Evolutionary conservation across 2,888 invertebrate genomes (phyloP).

Genomic region (Phyllotreta striolata): DNA sequence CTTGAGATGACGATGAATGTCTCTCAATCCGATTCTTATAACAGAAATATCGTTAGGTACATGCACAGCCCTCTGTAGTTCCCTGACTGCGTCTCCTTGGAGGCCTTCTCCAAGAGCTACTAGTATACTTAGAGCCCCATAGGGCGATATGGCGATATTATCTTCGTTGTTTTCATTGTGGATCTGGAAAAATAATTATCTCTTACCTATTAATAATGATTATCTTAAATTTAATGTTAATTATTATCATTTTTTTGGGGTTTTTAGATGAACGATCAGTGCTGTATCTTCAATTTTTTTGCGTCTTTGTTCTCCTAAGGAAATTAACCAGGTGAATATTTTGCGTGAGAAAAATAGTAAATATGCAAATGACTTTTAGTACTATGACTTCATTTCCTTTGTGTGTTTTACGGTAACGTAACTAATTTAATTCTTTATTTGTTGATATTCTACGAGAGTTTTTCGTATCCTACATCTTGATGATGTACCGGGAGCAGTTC

Average conservation of each 20-base stretch:
- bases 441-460: neutral
- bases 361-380: constrained; percentile 12
- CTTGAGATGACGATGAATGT: constrained; percentile 82
- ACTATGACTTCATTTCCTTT: constrained; percentile 18
- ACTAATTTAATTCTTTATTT: constrained; percentile 11
- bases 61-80: constrained; percentile 74
- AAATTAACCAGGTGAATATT: neutral
- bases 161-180: constrained; percentile 77
- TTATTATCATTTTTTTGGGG: neutral
- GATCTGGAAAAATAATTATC: constrained; percentile 60
- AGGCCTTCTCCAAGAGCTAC: constrained; percentile 83
- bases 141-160: constrained; percentile 86
- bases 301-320: neutral
- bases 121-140: constrained; percentile 81
- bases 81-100: constrained; percentile 74
- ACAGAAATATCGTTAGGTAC: constrained; percentile 77
- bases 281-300: too few relatives aligned
- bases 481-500: too few relatives aligned
- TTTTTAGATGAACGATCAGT: neutral
- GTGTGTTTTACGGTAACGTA: constrained; percentile 8
- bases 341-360: constrained; percentile 13
- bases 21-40: constrained; percentile 80
- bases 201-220: too few relatives aligned
- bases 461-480: neutral
- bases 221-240: neutral